Conservation (phyloP, 2,797 vertebrate species). For the Petrocephalus schoutedeni region DNA sequence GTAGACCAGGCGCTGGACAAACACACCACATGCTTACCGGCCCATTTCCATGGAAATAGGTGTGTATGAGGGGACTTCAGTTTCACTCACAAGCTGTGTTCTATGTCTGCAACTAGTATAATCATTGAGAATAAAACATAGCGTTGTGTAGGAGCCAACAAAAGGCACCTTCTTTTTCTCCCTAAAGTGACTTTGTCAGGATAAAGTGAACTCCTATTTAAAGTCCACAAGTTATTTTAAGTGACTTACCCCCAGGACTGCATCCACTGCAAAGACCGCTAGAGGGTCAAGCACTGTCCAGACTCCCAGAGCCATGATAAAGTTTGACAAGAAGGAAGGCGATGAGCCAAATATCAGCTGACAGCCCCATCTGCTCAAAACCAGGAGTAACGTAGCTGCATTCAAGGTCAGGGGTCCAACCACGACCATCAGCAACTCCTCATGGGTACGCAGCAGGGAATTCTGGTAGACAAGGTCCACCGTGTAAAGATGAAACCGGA, state of each 20-base stretch:
- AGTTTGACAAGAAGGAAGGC: slow-evolving; percentile 91
- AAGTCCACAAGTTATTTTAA: slow-evolving; percentile 85
- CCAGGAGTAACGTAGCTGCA: slow-evolving; percentile 69
- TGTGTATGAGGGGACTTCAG: not conserved
- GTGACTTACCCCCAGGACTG: slow-evolving; percentile 96
- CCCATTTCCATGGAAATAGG: not conserved
- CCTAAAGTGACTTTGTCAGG: slow-evolving; percentile 73
- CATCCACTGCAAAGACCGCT: slow-evolving; percentile 88
- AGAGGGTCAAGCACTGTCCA: slow-evolving; percentile 94
- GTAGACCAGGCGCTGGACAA: slow-evolving; percentile 65
- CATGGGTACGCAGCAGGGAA: slow-evolving; percentile 73
- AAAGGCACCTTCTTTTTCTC: slow-evolving; percentile 51
- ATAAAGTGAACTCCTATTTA: slow-evolving; percentile 77
- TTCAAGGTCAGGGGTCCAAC: slow-evolving; percentile 89
- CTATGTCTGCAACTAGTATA: not conserved
- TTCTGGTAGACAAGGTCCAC: slow-evolving; percentile 84
- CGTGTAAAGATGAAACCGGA: slow-evolving; percentile 73
- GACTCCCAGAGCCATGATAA: slow-evolving; percentile 88
- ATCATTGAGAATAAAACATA: slow-evolving; percentile 24
- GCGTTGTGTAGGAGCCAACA: slow-evolving; percentile 31
- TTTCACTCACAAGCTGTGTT: not conserved
- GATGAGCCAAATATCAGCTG: slow-evolving; percentile 85
- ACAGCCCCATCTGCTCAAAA: slow-evolving; percentile 95
- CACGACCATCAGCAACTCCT: slow-evolving; percentile 81
- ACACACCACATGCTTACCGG: slow-evolving; percentile 1